Percentiles rank a stretch among this genome's conserved stretches.
Evolutionary conservation across 2,113 vertebrate genomes (phyloP).

Genomic region (Noturus placidus): DNA sequence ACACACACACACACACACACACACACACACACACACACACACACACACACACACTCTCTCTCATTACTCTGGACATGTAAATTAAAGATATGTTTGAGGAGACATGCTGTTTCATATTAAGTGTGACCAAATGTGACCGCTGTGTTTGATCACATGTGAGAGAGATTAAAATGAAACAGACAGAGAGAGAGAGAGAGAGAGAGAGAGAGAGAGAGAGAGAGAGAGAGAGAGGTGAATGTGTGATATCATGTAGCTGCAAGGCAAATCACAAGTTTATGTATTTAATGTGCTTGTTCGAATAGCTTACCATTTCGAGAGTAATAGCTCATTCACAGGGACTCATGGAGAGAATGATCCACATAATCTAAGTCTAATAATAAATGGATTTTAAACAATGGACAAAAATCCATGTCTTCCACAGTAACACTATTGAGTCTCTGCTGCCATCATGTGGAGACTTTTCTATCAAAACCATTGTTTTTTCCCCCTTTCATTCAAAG

Average conservation of each 20-base stretch:
- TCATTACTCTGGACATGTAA: not conserved
- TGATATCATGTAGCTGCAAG: not conserved
- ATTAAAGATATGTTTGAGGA: not conserved
- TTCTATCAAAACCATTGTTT: not conserved
- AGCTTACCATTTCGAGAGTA: not conserved
- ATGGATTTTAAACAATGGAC: no score
- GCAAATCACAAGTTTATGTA: not conserved
- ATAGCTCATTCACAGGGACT: not conserved
- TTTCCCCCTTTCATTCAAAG: not conserved
- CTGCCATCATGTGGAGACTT: conserved; percentile 1
- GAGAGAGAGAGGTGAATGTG: not conserved
- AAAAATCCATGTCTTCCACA: not conserved
- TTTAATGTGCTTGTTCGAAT: not conserved
- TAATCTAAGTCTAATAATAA: not conserved
- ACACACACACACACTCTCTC: not conserved
- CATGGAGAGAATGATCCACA: not conserved
- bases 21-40: no score
- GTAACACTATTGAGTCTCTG: not conserved
- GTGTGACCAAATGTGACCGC: not conserved
- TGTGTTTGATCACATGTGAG: not conserved
- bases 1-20: not conserved
- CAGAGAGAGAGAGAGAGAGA: not conserved
- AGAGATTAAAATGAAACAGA: not conserved
- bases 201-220: not conserved
- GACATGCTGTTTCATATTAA: not conserved